Evolutionary conservation across 2,797 vertebrate genomes (phyloP), one percentile per base, ranked within the genome.

Genomic region (Muraenolepis orangiensis): DNA sequence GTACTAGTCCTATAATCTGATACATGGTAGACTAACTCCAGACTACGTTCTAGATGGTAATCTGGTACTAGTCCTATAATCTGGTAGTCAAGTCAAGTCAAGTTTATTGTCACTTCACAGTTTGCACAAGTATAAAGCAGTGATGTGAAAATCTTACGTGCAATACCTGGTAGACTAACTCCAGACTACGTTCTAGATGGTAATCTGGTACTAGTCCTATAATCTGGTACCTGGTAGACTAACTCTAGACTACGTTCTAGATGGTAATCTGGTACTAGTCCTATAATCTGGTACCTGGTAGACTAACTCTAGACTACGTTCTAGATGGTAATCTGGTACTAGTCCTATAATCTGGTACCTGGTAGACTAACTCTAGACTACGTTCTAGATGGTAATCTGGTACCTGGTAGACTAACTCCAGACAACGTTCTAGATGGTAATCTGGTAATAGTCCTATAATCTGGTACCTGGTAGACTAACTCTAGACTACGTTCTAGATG

Each of bases 281-380:
- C n/a, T 20, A 51, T 51, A 20, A 20, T 51, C 18, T 6, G 42
- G 42, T 51, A 57, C 4, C 18, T 57, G 51, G 51, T 57, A 57
- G 42, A 51, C 42, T 20, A 8, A n/a, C 2, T 23, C 20, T 57
- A 23, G 51, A 57, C 51, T 57, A 57, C 16, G 23, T 57, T 18
- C 4, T 23, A 46, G 36, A 38, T 38, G 6, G 1, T 38, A 38
- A 12, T 38, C 11, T 38, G 42, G 8, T 51, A 20, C n/a, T 20
- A 1, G 2, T 23, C 10, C 2, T 61, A 61, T 61, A 67, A 31
- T 20, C 26, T n/a, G 20, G 32, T 38, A 99, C 98, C 97, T 99
- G 98, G 89, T 99, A 99, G 75, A 99, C 98, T 87, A 5, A 51
- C n/a, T n/a, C n/a, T n/a, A n/a, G n/a, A n/a, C n/a, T n/a, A n/a